Conservation (phyloP, 2,797 vertebrate species). For the Todus mexicanus region DNA sequence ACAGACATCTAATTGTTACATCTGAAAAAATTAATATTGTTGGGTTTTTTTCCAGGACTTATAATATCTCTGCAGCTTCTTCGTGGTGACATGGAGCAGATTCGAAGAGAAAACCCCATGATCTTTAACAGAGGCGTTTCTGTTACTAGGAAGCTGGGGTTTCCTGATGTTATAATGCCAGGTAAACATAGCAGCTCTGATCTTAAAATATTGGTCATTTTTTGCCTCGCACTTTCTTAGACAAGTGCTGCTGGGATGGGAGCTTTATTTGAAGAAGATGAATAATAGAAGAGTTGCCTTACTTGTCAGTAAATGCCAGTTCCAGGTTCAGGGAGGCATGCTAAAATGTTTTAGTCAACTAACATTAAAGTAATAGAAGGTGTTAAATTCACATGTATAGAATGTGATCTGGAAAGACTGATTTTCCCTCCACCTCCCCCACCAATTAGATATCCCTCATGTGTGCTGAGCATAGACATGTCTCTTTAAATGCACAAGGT, state of each 20-base stretch:
- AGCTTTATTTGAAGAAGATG: neutral
- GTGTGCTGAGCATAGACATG: neutral
- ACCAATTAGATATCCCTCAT: neutral
- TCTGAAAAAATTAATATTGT: constrained; percentile 15
- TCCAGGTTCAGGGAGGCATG: neutral
- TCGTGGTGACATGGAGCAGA: constrained; percentile 90
- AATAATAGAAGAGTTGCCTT: neutral
- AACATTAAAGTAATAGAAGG: neutral
- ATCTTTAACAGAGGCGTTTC: constrained; percentile 86
- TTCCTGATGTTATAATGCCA: constrained; percentile 95
- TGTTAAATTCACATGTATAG: neutral
- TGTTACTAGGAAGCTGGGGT: constrained; percentile 89
- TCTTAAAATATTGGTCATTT: neutral
- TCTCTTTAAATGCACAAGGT: neutral
- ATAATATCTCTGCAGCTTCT: constrained; percentile 93
- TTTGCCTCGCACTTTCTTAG: neutral
- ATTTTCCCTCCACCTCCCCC: neutral
- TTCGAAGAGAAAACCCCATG: constrained; percentile 87
- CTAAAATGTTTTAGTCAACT: neutral
- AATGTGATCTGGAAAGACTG: neutral
- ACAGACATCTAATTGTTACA: neutral
- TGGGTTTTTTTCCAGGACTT: constrained; percentile 77
- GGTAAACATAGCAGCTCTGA: constrained; percentile 71
- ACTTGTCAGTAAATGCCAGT: neutral
- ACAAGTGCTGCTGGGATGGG: neutral